Conservation (phyloP, 2,113 vertebrate genomes). For the Corythornis madagascariensis region DNA sequence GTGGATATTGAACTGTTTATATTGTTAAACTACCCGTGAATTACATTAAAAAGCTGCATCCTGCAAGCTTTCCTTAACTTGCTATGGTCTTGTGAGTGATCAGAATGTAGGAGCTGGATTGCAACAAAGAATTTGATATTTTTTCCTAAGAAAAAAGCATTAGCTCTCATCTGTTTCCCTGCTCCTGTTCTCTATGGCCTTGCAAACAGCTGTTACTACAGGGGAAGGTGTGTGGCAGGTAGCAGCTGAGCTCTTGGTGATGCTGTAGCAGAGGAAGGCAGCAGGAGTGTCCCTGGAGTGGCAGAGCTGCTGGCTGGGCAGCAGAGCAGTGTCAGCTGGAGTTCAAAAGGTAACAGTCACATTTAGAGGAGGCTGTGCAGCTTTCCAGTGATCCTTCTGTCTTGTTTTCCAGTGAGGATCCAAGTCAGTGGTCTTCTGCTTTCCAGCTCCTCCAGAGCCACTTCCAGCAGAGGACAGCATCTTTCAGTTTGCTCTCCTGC, state of each 20-base stretch:
- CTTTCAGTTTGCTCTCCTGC: conserved; percentile 25
- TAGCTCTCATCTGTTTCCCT: not conserved
- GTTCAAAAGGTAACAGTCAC: not conserved
- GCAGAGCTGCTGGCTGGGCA: not conserved
- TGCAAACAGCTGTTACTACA: rapidly evolving
- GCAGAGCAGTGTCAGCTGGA: not conserved
- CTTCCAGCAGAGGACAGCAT: conserved; percentile 49
- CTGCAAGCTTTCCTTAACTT: not conserved
- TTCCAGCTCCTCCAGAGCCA: not conserved
- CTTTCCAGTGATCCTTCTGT: not conserved
- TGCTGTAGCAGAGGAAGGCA: not conserved
- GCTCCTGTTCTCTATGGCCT: not conserved
- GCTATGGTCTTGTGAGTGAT: rapidly evolving
- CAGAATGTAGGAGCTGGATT: not conserved
- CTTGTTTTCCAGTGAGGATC: not conserved
- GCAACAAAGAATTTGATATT: not conserved
- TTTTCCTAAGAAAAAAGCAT: not conserved
- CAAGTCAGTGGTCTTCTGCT: not conserved
- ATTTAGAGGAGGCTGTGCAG: not conserved
- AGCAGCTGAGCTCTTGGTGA: not conserved
- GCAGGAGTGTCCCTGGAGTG: not conserved
- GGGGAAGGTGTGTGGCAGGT: not conserved
- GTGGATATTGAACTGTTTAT: not conserved
- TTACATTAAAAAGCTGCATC: rapidly evolving
- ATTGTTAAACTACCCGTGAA: not conserved